Percentiles rank a stretch among this genome's conserved stretches.
Conservation (phyloP, 2,888 invertebrate species). For the Torymus auratus region DNA sequence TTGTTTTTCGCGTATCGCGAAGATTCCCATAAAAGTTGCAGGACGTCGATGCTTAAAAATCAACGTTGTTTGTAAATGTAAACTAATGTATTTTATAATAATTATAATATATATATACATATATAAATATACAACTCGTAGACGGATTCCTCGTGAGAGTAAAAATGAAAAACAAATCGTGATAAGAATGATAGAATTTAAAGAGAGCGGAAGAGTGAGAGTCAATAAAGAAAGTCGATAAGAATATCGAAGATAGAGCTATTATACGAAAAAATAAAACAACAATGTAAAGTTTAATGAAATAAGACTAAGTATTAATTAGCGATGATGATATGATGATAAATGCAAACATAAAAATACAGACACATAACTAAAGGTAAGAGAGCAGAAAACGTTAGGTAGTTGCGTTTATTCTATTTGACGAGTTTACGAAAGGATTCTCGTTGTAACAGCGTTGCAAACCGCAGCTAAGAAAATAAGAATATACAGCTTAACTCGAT, state of each 20-base stretch:
- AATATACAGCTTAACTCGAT: conserved; percentile 46
- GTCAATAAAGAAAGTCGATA: conserved; percentile 61
- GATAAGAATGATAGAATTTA: conserved; percentile 59
- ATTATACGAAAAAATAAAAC: conserved; percentile 55
- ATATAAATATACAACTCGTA: conserved; percentile 61
- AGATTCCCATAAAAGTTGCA: conserved; percentile 58
- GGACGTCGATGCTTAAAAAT: conserved; percentile 71
- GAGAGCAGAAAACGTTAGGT: conserved; percentile 60
- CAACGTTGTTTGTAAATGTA: conserved; percentile 74
- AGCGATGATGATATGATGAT: conserved; percentile 50
- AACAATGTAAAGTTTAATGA: conserved; percentile 58
- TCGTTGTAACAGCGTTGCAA: conserved; percentile 48
- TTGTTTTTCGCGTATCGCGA: conserved; percentile 55
- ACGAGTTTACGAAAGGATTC: conserved; percentile 55
- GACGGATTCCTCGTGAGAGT: conserved; percentile 60
- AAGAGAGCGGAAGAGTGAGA: conserved; percentile 62
- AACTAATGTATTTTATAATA: conserved; percentile 75
- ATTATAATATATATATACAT: conserved; percentile 61
- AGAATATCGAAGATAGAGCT: conserved; percentile 55
- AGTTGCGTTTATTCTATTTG: conserved; percentile 69
- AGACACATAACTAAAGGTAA: conserved; percentile 58
- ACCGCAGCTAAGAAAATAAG: conserved; percentile 36
- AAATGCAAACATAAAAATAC: conserved; percentile 56
- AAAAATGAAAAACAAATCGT: conserved; percentile 58
- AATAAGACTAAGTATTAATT: conserved; percentile 59